Evolutionary conservation across 2,888 invertebrate species (phyloP).

Genomic region (Tetropium fuscum): DNA sequence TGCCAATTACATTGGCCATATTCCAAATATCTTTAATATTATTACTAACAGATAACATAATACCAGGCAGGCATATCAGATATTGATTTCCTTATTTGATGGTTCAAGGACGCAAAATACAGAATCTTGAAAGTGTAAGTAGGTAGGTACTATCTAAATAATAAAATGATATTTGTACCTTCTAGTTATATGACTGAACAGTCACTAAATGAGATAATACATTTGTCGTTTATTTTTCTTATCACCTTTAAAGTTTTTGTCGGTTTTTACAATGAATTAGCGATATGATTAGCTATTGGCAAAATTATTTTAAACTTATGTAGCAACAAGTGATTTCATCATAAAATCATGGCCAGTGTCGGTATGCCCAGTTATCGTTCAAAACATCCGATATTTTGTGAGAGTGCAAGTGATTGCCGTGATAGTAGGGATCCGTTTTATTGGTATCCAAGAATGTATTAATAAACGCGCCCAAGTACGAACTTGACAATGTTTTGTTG

Average conservation of each 20-base stretch:
- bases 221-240: conserved; percentile 2
- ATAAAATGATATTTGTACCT: too few species aligned
- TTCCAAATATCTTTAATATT: too few species aligned
- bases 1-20: too few species aligned
- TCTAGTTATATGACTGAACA: too few species aligned
- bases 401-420: background rate
- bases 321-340: conserved; percentile 14
- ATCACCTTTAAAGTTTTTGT: background rate
- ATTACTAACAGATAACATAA: too few species aligned
- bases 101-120: too few species aligned
- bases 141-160: too few species aligned
- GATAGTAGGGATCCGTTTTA: background rate
- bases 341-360: background rate
- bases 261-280: background rate
- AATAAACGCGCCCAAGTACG: conserved; percentile 6
- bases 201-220: conserved; percentile 8
- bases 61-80: too few species aligned
- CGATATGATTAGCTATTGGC: background rate
- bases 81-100: conserved; percentile 20
- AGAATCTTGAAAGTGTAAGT: too few species aligned
- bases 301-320: background rate
- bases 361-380: background rate
- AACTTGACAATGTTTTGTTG: conserved; percentile 25
- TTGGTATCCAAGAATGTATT: background rate
- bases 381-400: background rate